Conservation (phyloP, 1,140 invertebrate species). For the Paramacrobiotus metropolitanus region DNA sequence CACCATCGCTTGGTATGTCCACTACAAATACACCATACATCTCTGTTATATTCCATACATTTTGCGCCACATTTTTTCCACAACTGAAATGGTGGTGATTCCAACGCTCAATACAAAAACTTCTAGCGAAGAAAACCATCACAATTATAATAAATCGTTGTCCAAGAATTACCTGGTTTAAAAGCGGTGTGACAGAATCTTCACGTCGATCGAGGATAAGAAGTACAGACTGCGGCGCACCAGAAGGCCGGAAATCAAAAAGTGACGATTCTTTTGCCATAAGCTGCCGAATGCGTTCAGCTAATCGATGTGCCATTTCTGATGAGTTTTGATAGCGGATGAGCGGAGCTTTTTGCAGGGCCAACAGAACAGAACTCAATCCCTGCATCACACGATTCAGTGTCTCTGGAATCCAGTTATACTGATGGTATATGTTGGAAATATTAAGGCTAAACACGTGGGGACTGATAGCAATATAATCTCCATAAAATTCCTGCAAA, state of each 20-base stretch:
- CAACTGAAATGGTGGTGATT: not conserved
- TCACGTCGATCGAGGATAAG: conserved; percentile 68
- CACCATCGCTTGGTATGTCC: conserved; percentile 99
- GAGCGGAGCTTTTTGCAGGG: conserved; percentile 64
- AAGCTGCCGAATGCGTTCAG: conserved; percentile 54
- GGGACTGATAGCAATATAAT: conserved; percentile 70
- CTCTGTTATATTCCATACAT: too few species aligned
- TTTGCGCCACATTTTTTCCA: not conserved
- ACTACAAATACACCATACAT: conserved; percentile 34
- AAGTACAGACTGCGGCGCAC: conserved; percentile 44
- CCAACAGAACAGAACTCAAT: conserved; percentile 59
- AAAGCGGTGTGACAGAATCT: conserved; percentile 78
- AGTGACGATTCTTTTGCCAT: conserved; percentile 60
- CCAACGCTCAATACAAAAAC: too few species aligned
- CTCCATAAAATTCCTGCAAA: conserved; percentile 67
- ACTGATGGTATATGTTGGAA: conserved; percentile 25
- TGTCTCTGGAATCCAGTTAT: conserved; percentile 44
- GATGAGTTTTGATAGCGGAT: conserved; percentile 79
- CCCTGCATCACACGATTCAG: conserved; percentile 59
- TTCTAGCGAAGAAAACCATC: too few species aligned
- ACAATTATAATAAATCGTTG: too few species aligned
- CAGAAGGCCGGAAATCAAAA: conserved; percentile 53
- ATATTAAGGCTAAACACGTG: conserved; percentile 52
- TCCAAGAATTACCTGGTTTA: too few species aligned
- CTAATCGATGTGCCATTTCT: conserved; percentile 53